Base-by-base conservation (phyloP, 23 tunicate species). In the Botrylloides violaceus region DNA sequence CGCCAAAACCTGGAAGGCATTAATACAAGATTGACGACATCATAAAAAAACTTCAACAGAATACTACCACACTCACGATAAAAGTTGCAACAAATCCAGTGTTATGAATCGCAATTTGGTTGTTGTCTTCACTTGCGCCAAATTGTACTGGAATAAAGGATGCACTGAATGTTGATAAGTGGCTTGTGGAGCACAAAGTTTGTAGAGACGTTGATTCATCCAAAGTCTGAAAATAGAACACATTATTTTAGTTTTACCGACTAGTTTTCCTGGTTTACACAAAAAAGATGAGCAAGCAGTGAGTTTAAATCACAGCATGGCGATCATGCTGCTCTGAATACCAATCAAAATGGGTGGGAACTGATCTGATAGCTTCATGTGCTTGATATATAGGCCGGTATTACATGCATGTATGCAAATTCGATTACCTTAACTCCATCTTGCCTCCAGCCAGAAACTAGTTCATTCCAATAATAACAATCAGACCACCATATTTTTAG, bases 401-500 rank as follows among this genome's bases (percentile, higher is more conserved):
- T n/a, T n/a, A n/a, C n/a, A n/a, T n/a, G n/a, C n/a, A n/a, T 15
- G n/a, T 49, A 47, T 0, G 31, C 0, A 2, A 1, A 20, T 55
- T 12, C 21, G 39, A 9, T 9, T 71, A 88, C 96, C 80, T 81
- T 58, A 33, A 73, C 59, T 3, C 84, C 90, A 64, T 78, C 66
- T 25, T 36, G 64, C 12, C 72, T 70, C 97, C 97, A 90, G n/a
- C 6, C 29, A 3, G 58, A 33, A 24, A 43, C 15, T 1, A 68
- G 32, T 9, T 60, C 71, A 26, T 68, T 47, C 90, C 97, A 90
- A 58, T 65, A 79, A 36, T 32, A 83, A 32, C 97, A 90, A 75
- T 90, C 90, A n/a, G 90, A 79, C 75, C 76, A 55, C 97, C 97
- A 90, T 29, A 83, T 39, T 22, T 49, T 35, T 4, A 87, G 29